These are phyloP conservation scores for Ciconia boyciana DNA, from an alignment of 2,113 vertebrate species.

Conservation along the genomic window DNA sequence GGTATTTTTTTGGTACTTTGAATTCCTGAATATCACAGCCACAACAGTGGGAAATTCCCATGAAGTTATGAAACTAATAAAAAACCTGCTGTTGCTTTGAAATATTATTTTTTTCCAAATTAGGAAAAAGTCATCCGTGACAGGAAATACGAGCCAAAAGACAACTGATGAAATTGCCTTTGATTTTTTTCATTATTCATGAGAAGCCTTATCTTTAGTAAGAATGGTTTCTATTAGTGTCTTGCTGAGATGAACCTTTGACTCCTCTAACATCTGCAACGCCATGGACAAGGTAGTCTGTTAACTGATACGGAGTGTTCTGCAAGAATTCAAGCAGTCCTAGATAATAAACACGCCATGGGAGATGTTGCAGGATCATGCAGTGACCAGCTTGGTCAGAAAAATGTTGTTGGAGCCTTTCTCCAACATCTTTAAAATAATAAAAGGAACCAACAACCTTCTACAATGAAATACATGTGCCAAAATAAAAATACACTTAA, in stretches of 20 bases:
- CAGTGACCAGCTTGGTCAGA: not conserved
- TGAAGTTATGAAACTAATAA: not conserved
- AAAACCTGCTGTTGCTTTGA: not conserved
- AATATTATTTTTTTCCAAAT: not conserved
- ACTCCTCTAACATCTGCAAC: not conserved
- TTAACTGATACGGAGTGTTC: not conserved
- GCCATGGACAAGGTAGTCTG: not conserved
- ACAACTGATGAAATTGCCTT: not conserved
- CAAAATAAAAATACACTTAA: not conserved
- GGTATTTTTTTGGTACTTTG: not conserved
- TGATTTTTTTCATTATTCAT: not conserved
- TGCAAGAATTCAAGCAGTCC: not conserved
- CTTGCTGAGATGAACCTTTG: conserved; percentile 10
- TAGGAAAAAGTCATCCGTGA: not conserved
- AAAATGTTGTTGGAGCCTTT: not conserved
- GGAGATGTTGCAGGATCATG: not conserved
- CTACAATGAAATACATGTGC: not conserved
- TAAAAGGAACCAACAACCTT: not conserved
- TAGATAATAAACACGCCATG: not conserved
- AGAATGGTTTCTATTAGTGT: not conserved
- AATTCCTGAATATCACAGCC: not conserved
- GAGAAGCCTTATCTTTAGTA: not conserved
- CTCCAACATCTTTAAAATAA: not conserved
- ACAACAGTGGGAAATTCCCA: not conserved
- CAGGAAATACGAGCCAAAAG: not conserved